A percentile compares a stretch with the other conserved stretches of the same genome.
Evolutionary conservation across 2,113 vertebrate genomes (phyloP).

Genomic region (Chrysochloris asiatica): DNA sequence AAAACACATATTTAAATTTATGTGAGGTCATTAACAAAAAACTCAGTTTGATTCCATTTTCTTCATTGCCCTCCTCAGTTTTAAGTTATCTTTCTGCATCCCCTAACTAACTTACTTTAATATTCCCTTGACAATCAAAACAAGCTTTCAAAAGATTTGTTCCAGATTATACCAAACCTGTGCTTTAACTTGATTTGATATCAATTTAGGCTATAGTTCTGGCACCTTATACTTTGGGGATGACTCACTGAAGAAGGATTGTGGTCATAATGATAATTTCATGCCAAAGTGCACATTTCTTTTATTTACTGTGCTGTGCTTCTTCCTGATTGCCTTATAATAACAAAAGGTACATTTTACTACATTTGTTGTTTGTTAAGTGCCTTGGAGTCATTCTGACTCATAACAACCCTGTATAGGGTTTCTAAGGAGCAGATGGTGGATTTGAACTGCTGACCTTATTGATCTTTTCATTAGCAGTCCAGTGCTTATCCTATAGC

Average conservation of each 20-base stretch:
- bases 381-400: too few relatives aligned
- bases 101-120: conserved; percentile 7
- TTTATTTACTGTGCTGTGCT: background rate
- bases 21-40: background rate
- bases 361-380: too few relatives aligned
- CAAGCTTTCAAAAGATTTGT: background rate
- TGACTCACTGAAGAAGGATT: too few relatives aligned
- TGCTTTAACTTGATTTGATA: background rate
- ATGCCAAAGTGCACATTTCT: too few relatives aligned
- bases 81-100: background rate
- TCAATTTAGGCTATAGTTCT: background rate
- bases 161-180: background rate
- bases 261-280: too few relatives aligned
- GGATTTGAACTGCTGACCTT: too few relatives aligned
- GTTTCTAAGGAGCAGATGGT: too few relatives aligned
- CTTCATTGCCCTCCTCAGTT: background rate
- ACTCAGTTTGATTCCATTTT: background rate
- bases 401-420: too few relatives aligned
- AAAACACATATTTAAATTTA: background rate
- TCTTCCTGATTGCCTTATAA: background rate
- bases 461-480: too few relatives aligned
- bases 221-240: too few relatives aligned
- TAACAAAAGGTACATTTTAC: background rate
- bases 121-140: background rate
- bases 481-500: too few relatives aligned